Evolutionary conservation across 2,113 vertebrate genomes (phyloP).

Genomic region (Marmota flaviventris): DNA sequence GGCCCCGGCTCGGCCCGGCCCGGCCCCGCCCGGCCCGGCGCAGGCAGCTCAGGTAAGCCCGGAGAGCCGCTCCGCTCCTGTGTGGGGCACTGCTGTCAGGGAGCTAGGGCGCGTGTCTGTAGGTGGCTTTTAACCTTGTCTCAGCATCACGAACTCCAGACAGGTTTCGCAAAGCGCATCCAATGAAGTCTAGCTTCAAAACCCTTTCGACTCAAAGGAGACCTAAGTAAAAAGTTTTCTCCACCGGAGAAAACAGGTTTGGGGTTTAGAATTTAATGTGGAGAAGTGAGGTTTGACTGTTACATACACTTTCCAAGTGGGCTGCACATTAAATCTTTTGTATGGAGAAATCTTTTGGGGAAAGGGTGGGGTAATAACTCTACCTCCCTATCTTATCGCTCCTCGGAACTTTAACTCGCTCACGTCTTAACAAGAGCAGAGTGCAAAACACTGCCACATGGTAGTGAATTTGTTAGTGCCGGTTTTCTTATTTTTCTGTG

Average conservation of each 20-base stretch:
- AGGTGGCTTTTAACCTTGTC: constrained; percentile 27
- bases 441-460: constrained; percentile 42
- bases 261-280: constrained; percentile 60
- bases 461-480: neutral
- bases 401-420: neutral
- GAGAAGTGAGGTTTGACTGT: constrained; percentile 46
- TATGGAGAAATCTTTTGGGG: constrained; percentile 73
- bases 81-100: constrained; percentile 54
- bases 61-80: constrained; percentile 1
- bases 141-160: constrained; percentile 49
- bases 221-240: constrained; percentile 66
- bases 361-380: constrained; percentile 59
- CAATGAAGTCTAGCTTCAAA: neutral
- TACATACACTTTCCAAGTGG: constrained; percentile 79
- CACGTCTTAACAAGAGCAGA: neutral
- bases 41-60: constrained; percentile 85
- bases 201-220: constrained; percentile 24
- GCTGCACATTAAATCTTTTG: constrained; percentile 68
- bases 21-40: constrained; percentile 42
- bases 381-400: neutral
- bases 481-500: neutral
- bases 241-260: constrained; percentile 50
- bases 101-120: neutral
- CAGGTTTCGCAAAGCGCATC: constrained; percentile 64
- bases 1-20: constrained; percentile 41